Evolutionary conservation across 2,113 vertebrate genomes (phyloP), one percentile per base, ranked within the genome.

Genomic region (Amia ocellicauda): DNA sequence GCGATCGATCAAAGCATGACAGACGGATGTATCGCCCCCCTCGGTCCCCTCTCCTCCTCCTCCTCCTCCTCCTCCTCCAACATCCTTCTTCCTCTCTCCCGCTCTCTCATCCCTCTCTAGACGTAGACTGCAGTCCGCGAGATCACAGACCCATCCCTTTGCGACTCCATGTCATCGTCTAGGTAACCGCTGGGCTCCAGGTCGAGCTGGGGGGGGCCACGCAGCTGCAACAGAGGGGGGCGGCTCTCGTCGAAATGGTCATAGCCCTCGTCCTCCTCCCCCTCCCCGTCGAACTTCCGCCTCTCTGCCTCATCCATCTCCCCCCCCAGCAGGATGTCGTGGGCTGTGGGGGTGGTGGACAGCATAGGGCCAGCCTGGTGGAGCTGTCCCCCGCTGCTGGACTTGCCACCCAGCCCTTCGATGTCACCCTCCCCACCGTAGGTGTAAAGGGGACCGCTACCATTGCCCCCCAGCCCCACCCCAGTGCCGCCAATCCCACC

Each of bases 141-240:
- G 75, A 96, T 94, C 76, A 96, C 89, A 0, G 94, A 95, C 45
- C 94, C 93, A 0, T 95, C 94, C 20, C 89, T 79, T 73, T 93
- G 94, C 17, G 94, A 95, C 81, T 95, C 94, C 94, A 94, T 93
- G 85, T 93, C 91, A 7, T 94, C 94, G 49, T 91, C 91, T 2
- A 91, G 58, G 71, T 89, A 91, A 53, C 73, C 78, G 47, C 78
- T 75, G 40, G 74, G 76, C 17, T 80, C 75, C 2, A 73, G 80
- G 53, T 82, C 81, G 28, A 80, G 74, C 1, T 55, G 60, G 0
- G 72, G 69, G 1, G 76, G 71, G 53, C 84, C 83, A 29, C 62
- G 27, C 0, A 89, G 83, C 42, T 86, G 88, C 19, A 88, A 76
- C 67, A 89, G 86, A n/a, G n/a, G n/a, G 16, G 89, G 80, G 1